Base-by-base conservation (phyloP, 1,140 invertebrate genomes). In the Helicoverpa zea region DNA sequence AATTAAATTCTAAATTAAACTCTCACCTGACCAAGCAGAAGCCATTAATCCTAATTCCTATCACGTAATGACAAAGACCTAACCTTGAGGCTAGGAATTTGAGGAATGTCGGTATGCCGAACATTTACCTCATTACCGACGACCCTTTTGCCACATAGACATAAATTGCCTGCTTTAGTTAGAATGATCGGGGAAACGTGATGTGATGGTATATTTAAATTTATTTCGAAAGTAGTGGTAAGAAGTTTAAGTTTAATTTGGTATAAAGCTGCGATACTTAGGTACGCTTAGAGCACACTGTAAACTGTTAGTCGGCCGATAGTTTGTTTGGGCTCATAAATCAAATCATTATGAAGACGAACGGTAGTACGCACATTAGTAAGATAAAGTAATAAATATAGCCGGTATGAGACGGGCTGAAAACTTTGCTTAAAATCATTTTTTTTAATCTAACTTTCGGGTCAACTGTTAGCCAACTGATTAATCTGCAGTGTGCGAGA, bases 61-160 rank as follows among this genome's bases (percentile, higher is more conserved):
- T 77, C 47, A 77, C 74, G 74, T 77, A 77, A 77, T 77, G 59
- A 77, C 61, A 49, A 66, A 77, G 59, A 77, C 61, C 75, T 77
- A 77, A 61, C 61, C 68, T 68, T 51, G 35, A 5, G 18, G 23
- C 73, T 61, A 76, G 75, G 75, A 77, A 77, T 77, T 23, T 54
- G 14, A 52, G 13, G 49, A 72, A 43, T 14, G 43, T 16, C 4
- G 75, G 75, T 3, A 77, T 66, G 51, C 23, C 23, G 49, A 77
- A 64, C 59, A 66, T 77, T 77, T 66, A 51, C 75, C 23, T 77
- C 49, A 77, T 77, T 77, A 77, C 66, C 49, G 51, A 3, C 23
- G 47, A 77, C 49, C 75, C 75, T 66, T 66, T 77, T 18, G 18
- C 59, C 58, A 63, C 16, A 49, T 49, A 64, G 61, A 77, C 49